Base-by-base conservation (phyloP, 2,888 invertebrate genomes). In the Anticlea derivata region DNA sequence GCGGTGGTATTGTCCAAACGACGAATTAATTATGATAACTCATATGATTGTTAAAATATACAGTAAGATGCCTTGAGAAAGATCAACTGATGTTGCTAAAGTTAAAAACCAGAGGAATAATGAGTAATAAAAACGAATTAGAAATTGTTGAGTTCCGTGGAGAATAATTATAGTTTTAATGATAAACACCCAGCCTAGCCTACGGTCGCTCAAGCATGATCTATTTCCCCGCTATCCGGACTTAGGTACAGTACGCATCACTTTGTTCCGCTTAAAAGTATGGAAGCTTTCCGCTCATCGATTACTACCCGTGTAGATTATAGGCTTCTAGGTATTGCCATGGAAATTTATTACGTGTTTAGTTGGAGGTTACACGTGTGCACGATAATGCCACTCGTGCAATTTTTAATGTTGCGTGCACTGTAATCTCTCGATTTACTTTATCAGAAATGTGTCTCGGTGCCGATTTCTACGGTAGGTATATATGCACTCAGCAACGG, bases 301-400 rank as follows among this genome's bases (percentile, higher is more conserved):
- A 46, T 50, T 53, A 37, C 40, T 31, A 17, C 41, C 22, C 35
- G 35, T n/a, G n/a, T 23, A 30, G 23, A 24, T 20, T 7, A 22
- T 30, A 41, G 24, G 7, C 22, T 30, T 35, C 10, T 33, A 39
- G 44, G 7, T 37, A 26, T 35, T 13, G 17, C 30, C 31, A 40
- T 43, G 63, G 66, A 58, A 60, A 64, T 68, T 65, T 69, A 73
- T 66, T 63, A 68, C 69, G 59, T 60, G 65, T 13, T 30, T 17
- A 7, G 40, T 60, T 59, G 68, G 71, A 81, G 74, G 77, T 77
- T 75, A 79, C 83, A 83, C 83, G 83, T 83, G 83, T 72, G 60
- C 55, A 51, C 52, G 70, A 74, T 82, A 81, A 73, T 68, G 68
- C 61, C 68, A 70, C 75, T 75, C 79, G 78, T 78, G 80, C 75